Conservation (phyloP, 2,888 invertebrate genomes). For the Drosophila gaucha region DNA sequence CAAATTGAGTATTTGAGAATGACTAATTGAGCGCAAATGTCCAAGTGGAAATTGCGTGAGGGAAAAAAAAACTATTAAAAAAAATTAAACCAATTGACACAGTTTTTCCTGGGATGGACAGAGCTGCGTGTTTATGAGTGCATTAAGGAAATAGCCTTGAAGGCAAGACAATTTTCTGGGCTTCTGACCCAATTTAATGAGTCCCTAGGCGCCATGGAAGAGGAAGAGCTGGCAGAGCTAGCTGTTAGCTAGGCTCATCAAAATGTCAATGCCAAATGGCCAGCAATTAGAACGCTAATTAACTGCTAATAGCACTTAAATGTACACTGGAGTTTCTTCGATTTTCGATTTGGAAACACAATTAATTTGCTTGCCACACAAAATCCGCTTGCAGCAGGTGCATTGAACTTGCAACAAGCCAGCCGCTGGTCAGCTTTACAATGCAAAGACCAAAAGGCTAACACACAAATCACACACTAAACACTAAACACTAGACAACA, state of each 20-base stretch:
- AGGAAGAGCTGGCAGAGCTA: not conserved
- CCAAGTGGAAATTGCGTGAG: conserved; percentile 53
- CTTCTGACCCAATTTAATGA: conserved; percentile 52
- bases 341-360: not conserved
- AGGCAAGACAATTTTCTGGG: conserved; percentile 19
- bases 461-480: conserved; percentile 13
- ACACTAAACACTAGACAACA: conserved; percentile 11
- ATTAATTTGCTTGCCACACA: conserved; percentile 8
- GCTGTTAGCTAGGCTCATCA: conserved; percentile 2
- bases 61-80: conserved; percentile 8
- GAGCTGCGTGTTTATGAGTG: conserved; percentile 41
- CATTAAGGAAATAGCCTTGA: conserved; percentile 11
- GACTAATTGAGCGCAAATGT: conserved; percentile 53
- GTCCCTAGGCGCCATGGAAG: not conserved
- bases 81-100: conserved; percentile 60
- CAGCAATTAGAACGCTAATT: conserved; percentile 24
- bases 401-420: conserved; percentile 49
- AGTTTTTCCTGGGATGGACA: conserved; percentile 39
- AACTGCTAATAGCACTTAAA: conserved; percentile 6
- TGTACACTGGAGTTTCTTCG: not conserved
- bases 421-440: conserved; percentile 41
- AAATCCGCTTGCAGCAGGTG: conserved; percentile 27
- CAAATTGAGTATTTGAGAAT: conserved; percentile 29
- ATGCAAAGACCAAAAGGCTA: conserved; percentile 29
- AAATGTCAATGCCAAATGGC: conserved; percentile 50